phyloP scores from a whole-genome alignment of 2,113 vertebrate species.

The Seriola aureovittata region DNA sequence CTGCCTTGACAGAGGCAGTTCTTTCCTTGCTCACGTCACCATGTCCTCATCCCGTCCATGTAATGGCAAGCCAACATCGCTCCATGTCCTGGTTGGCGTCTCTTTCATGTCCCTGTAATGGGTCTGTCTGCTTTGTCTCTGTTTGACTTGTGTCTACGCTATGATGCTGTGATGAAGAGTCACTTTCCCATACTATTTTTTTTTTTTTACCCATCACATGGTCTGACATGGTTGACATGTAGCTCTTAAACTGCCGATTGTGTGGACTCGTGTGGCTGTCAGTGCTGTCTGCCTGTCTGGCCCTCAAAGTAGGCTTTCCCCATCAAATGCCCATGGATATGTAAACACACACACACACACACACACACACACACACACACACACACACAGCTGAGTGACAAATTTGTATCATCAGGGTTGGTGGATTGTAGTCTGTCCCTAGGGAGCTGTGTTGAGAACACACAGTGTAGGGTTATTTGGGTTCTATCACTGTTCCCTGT shows the following conservation, averaged over 20 bases:
- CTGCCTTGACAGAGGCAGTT: conserved; percentile 12
- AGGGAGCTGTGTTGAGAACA: conserved; percentile 59
- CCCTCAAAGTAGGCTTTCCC: conserved; percentile 58
- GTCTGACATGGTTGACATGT: conserved; percentile 37
- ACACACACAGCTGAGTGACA: conserved; percentile 58
- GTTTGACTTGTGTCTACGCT: conserved; percentile 7
- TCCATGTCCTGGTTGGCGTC: conserved; percentile 13
- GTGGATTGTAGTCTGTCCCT: conserved; percentile 53
- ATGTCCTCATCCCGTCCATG: conserved; percentile 41
- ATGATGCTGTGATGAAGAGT: conserved; percentile 27
- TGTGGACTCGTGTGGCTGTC: conserved; percentile 26
- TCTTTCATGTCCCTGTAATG: conserved; percentile 57
- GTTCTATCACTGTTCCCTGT: conserved; percentile 40
- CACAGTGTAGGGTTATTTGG: conserved; percentile 60
- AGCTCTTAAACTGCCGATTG: conserved; percentile 47
- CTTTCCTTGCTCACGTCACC: conserved; percentile 7
- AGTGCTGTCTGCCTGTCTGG: conserved; percentile 48
- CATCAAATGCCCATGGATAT: conserved; percentile 34
- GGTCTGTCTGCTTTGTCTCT: conserved; percentile 48
- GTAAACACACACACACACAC: conserved; percentile 2
- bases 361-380: conserved; percentile 16
- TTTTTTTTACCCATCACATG: conserved; percentile 19
- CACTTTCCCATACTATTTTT: conserved; percentile 19
- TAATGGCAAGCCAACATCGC: conserved; percentile 32
- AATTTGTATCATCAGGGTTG: conserved; percentile 65